phyloP scores from a whole-genome alignment of 2,888 invertebrate species.

The Acronicta alni region DNA sequence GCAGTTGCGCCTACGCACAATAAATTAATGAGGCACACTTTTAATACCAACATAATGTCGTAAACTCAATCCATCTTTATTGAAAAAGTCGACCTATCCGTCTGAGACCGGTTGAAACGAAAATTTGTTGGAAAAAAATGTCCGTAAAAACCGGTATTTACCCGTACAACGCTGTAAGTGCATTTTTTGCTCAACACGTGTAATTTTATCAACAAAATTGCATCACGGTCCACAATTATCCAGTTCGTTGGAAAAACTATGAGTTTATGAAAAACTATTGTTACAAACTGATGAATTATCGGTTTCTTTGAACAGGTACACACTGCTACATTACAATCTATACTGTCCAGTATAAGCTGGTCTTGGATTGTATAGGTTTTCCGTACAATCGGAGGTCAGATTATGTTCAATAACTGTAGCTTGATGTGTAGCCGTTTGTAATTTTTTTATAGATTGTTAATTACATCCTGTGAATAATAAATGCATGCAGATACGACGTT shows the following conservation, averaged over 20 bases:
- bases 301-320: slow-evolving; percentile 31
- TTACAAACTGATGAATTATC: slow-evolving; percentile 28
- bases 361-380: too few species aligned
- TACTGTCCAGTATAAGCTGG: too few species aligned
- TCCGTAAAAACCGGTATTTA: slow-evolving; percentile 18
- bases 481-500: slow-evolving; percentile 4
- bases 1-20: too few species aligned
- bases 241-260: slow-evolving; percentile 31
- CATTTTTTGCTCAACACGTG: slow-evolving; percentile 22
- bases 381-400: too few species aligned
- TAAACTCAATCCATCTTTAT: not conserved
- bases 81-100: not conserved
- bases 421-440: too few species aligned
- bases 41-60: too few species aligned
- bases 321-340: too few species aligned
- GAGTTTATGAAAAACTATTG: slow-evolving; percentile 31
- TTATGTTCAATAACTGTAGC: too few species aligned
- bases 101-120: slow-evolving; percentile 23
- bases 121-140: slow-evolving; percentile 10
- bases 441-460: slow-evolving; percentile 24
- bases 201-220: slow-evolving; percentile 35
- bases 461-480: slow-evolving; percentile 14
- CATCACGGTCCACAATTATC: slow-evolving; percentile 33
- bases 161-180: slow-evolving; percentile 17
- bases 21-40: too few species aligned